phyloP scores from a whole-genome alignment of 2,888 invertebrate species.

The Myopa testacea region DNA sequence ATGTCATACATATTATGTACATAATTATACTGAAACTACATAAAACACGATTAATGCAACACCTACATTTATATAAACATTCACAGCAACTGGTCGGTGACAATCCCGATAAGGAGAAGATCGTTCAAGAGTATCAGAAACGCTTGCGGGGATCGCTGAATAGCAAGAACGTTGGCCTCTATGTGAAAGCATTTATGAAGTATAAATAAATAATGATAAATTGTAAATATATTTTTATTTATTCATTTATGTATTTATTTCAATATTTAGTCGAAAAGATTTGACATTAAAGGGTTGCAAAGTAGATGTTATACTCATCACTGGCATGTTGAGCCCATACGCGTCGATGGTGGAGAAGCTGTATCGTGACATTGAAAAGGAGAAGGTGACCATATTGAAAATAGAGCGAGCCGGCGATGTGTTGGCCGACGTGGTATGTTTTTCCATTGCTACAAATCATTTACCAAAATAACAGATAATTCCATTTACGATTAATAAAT shows the following conservation, averaged over 20 bases:
- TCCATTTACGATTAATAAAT: neutral
- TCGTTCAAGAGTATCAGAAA: slow-evolving; percentile 81
- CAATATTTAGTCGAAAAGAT: slow-evolving; percentile 76
- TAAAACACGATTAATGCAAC: too few relatives aligned
- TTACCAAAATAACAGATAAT: neutral
- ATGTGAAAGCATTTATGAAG: slow-evolving; percentile 86
- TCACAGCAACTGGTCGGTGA: slow-evolving; percentile 73
- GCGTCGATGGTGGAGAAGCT: slow-evolving; percentile 83
- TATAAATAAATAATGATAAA: slow-evolving; percentile 65
- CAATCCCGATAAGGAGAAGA: slow-evolving; percentile 78
- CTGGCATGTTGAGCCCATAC: slow-evolving; percentile 83
- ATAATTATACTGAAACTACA: too few relatives aligned
- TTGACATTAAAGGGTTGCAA: slow-evolving; percentile 78
- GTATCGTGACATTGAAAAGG: slow-evolving; percentile 82
- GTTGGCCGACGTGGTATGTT: slow-evolving; percentile 82
- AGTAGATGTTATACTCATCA: slow-evolving; percentile 83
- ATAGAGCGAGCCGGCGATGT: slow-evolving; percentile 90
- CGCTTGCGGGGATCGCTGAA: slow-evolving; percentile 81
- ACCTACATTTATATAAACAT: too few relatives aligned
- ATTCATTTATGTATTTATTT: neutral
- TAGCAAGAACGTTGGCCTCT: slow-evolving; percentile 83
- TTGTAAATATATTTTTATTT: neutral
- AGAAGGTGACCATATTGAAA: slow-evolving; percentile 85
- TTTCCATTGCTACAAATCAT: neutral
- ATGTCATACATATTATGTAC: too few relatives aligned